These are phyloP conservation scores for Drosophila lini DNA, from an alignment of 1,140 invertebrate genomes.

Conservation along the genomic window DNA sequence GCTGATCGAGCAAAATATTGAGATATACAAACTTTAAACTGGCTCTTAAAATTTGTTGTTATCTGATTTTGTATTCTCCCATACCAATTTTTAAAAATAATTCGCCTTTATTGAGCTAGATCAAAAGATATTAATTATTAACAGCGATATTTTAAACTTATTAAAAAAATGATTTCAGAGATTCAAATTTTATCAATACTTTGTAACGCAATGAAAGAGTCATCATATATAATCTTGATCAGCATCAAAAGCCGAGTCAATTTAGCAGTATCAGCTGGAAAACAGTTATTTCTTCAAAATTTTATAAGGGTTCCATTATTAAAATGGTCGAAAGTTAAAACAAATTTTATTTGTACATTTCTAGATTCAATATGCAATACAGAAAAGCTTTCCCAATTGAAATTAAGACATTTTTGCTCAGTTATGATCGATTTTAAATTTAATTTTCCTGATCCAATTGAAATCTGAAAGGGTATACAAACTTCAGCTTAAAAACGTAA, in stretches of 20 bases:
- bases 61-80: not conserved
- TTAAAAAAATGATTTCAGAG: not conserved
- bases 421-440: not conserved
- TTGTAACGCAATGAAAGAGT: too few species aligned
- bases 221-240: too few species aligned
- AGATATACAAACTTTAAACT: not conserved
- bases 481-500: not conserved
- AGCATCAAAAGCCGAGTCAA: too few species aligned
- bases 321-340: too few species aligned
- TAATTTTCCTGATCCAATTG: rapidly evolving
- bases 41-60: not conserved
- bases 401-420: not conserved
- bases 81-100: not conserved
- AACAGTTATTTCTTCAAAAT: too few species aligned
- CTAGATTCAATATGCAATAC: too few species aligned
- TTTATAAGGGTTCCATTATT: too few species aligned
- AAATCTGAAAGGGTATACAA: not conserved
- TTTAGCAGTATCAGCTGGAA: too few species aligned
- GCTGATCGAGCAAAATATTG: not conserved
- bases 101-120: not conserved
- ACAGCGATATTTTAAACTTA: not conserved
- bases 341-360: too few species aligned
- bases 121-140: not conserved
- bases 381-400: not conserved
- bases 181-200: too few species aligned